Evolutionary conservation across 1,140 invertebrate species (phyloP), one percentile per base, ranked within the genome.

Genomic region (Brachionus sp.): DNA sequence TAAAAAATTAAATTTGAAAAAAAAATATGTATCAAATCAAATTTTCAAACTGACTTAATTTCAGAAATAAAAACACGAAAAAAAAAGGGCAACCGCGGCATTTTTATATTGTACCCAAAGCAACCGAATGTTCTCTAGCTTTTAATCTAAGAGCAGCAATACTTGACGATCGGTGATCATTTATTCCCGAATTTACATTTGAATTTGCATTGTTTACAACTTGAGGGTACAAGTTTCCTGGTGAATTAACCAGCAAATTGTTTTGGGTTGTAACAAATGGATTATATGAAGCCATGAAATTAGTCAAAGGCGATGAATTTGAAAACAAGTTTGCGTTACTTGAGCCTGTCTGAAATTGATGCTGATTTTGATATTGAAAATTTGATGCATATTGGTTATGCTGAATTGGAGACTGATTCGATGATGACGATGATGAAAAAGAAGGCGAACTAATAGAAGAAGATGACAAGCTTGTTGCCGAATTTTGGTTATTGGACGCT

Each of bases 61-160:
- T 64, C 57, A 33, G 64, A 33, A 70, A 70, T 39, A 39, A 70
- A 70, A 70, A 39, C 37, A 16, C 12, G 7, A 37, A 42, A 39
- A 70, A 37, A 50, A 57, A 57, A 50, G 13, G 66, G n/a, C 33
- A 44, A 39, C 19, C 37, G 16, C 37, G 33, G 33, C 23, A 23
- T 50, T 53, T 78, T 64, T 46, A 82, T 16, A 86, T 84, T 29
- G 84, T 83, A 7, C 85, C 86, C 2, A 88, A 84, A 33, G 88
- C 86, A 83, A 88, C 87, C 0, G 86, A 85, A 84, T 97, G 95
- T 88, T 97, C 95, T 6, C 95, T 91, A 0, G 96, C 95, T 85
- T 96, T 95, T 37, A 96, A 90, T 77, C 96, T 89, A 4, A 98
- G 90, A 0, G 94, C 93, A 0, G 94, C 95, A 80, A 97, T 96